Evolutionary conservation across 2,113 vertebrate species (phyloP).

Genomic region (Mobula birostris): DNA sequence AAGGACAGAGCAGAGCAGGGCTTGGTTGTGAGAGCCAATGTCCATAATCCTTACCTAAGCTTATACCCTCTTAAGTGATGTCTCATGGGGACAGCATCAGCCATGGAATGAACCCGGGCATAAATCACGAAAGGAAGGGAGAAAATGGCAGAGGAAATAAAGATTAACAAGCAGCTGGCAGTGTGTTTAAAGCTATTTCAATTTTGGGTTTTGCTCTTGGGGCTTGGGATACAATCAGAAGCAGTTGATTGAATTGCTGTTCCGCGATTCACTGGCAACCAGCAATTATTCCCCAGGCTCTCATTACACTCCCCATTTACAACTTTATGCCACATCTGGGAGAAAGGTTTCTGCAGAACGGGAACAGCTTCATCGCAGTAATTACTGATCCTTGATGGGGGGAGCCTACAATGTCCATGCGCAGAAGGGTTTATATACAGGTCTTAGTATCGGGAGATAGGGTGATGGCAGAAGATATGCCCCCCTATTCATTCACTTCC

Average conservation of each 20-base stretch:
- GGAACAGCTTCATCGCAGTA: slow-evolving; percentile 28
- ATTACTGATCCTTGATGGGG: slow-evolving; percentile 28
- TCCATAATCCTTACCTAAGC: background rate
- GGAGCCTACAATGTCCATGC: background rate
- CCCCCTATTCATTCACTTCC: background rate
- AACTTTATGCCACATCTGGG: slow-evolving; percentile 17
- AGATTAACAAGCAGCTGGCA: slow-evolving; percentile 21
- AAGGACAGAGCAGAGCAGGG: background rate
- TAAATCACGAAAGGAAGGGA: background rate
- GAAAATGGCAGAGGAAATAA: slow-evolving; percentile 15
- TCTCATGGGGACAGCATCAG: background rate
- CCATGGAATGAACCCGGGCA: background rate
- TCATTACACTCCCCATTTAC: slow-evolving; percentile 30
- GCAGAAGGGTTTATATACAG: background rate
- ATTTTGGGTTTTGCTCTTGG: slow-evolving; percentile 32
- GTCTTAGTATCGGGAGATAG: background rate
- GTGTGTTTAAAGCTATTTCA: slow-evolving; percentile 19
- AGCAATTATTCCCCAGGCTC: slow-evolving; percentile 18
- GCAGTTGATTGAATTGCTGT: slow-evolving; percentile 34
- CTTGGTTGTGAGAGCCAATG: background rate
- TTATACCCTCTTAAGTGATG: background rate
- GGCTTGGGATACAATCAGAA: slow-evolving; percentile 28
- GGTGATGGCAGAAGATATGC: background rate
- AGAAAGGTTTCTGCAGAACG: slow-evolving; percentile 26
- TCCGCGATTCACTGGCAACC: slow-evolving; percentile 17